These are phyloP conservation scores for Pediacus dermestoides DNA, from an alignment of 2,888 invertebrate species.

Conservation along the genomic window DNA sequence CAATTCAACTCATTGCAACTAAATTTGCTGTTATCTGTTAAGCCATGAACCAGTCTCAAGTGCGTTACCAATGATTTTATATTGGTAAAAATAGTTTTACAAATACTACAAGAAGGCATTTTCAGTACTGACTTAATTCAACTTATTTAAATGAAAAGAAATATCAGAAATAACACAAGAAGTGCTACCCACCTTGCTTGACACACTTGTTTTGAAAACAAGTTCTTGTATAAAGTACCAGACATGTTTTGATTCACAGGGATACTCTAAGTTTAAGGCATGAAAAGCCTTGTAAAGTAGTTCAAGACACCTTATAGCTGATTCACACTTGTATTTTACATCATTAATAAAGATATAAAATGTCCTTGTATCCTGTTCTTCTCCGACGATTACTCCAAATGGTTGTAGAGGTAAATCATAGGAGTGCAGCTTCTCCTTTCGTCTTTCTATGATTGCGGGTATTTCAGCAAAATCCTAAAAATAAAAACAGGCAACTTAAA, in stretches of 20 bases:
- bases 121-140: no score
- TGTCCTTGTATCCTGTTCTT: neutral
- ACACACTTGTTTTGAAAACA: conserved; percentile 11
- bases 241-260: conserved; percentile 15
- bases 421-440: conserved; percentile 8
- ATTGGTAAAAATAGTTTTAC: no score
- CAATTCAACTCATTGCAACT: no score
- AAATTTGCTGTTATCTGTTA: no score
- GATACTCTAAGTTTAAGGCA: conserved; percentile 15
- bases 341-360: conserved; percentile 8
- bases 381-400: conserved; percentile 10
- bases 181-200: conserved; percentile 9
- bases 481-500: conserved; percentile 4
- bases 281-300: conserved; percentile 12
- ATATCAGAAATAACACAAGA: conserved; percentile 14
- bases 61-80: no score
- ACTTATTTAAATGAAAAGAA: conserved; percentile 10
- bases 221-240: conserved; percentile 20
- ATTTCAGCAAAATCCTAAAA: conserved; percentile 6
- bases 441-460: conserved; percentile 3
- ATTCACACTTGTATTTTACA: conserved; percentile 12
- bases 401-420: conserved; percentile 13
- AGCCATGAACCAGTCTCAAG: no score
- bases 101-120: no score
- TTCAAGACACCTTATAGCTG: conserved; percentile 11